Percentiles rank a stretch among this genome's conserved stretches.
phyloP scores from a whole-genome alignment of 2,797 vertebrate species.

The Halcyon chelicuti region DNA sequence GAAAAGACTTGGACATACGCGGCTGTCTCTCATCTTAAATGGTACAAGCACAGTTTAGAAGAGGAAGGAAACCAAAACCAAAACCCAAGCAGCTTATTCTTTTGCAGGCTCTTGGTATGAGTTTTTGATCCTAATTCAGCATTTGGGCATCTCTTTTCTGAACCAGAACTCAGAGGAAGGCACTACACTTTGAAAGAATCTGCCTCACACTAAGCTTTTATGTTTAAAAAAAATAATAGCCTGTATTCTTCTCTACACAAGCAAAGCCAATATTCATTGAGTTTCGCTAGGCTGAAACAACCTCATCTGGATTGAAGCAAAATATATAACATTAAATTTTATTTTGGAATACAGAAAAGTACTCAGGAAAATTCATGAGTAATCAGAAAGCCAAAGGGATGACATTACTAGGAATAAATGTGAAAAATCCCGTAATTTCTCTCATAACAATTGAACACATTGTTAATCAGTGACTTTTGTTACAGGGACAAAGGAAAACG shows the following conservation, averaged over 20 bases:
- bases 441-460: not conserved
- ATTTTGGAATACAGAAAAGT: not conserved
- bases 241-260: not conserved
- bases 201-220: not conserved
- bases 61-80: not conserved
- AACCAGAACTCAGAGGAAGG: not conserved
- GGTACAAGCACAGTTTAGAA: not conserved
- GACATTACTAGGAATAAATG: constrained; percentile 26
- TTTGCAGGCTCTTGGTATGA: not conserved
- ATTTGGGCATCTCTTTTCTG: not conserved
- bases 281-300: not conserved
- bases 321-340: not conserved
- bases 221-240: not conserved
- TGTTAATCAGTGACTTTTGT: constrained; percentile 58
- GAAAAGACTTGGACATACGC: not conserved
- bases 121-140: not conserved
- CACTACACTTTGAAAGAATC: not conserved
- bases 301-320: not conserved
- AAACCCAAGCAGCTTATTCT: not conserved
- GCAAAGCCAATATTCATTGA: not conserved
- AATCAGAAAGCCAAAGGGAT: constrained; percentile 20
- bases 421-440: constrained; percentile 19
- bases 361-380: constrained; percentile 21
- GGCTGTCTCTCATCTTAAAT: not conserved
- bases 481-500: constrained; percentile 31